A percentile compares a stretch with the other conserved stretches of the same genome.
phyloP scores from a whole-genome alignment of 1,140 invertebrate species.

The Atta colombica region DNA sequence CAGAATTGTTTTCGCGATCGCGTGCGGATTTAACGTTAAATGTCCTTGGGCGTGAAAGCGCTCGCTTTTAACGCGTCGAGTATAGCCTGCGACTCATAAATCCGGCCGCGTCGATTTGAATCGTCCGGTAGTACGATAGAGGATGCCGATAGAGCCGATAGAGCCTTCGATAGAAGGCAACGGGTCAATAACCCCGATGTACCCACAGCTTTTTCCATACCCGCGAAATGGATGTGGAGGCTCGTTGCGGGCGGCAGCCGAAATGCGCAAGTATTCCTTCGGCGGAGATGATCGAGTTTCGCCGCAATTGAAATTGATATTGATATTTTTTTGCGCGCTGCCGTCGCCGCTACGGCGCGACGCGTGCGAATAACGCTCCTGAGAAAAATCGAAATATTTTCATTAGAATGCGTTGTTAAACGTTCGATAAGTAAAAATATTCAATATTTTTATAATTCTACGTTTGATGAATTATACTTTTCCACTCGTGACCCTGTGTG shows the following conservation, averaged over 20 bases:
- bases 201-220: slow-evolving; percentile 78
- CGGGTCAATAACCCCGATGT: slow-evolving; percentile 76
- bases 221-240: slow-evolving; percentile 75
- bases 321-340: slow-evolving; percentile 65
- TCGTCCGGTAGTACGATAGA: slow-evolving; percentile 73
- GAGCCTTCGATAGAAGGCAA: slow-evolving; percentile 61
- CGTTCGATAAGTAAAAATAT: neutral
- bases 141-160: slow-evolving; percentile 61
- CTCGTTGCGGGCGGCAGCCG: slow-evolving; percentile 66
- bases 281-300: slow-evolving; percentile 79
- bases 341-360: slow-evolving; percentile 13
- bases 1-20: slow-evolving; percentile 68
- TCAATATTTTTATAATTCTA: neutral
- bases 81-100: slow-evolving; percentile 69
- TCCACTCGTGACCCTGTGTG: too few species aligned
- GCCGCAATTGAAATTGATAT: slow-evolving; percentile 82
- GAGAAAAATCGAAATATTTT: slow-evolving; percentile 52
- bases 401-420: slow-evolving; percentile 17
- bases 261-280: slow-evolving; percentile 76
- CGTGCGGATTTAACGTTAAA: slow-evolving; percentile 69
- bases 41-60: slow-evolving; percentile 34
- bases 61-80: slow-evolving; percentile 50
- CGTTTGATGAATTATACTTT: neutral
- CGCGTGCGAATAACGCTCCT: slow-evolving; percentile 5
- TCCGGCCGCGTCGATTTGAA: slow-evolving; percentile 75